Base-by-base conservation (phyloP, 2,113 vertebrate species). In the Irena cyanogastra region DNA sequence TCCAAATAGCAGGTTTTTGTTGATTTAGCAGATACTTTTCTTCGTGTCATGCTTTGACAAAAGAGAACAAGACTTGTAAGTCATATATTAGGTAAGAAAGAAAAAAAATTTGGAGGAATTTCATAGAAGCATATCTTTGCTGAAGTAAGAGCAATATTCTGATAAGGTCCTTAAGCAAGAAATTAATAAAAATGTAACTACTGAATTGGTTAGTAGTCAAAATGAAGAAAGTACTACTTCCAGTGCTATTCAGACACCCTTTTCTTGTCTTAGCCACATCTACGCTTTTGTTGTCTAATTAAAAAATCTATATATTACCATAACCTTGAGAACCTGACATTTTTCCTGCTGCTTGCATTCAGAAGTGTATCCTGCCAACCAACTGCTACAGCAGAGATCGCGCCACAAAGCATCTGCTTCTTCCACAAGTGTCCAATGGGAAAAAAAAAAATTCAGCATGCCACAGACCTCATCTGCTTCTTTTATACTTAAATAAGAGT, bases 331-430 rank as follows among this genome's bases (percentile, higher is more conserved):
- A 78, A 88, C 21, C 27, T 81, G 69, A 61, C 37, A 60, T 54
- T 94, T 83, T 90, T 89, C 59, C 59, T 84, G 57, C 79, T 86
- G 82, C 39, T 78, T 85, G 57, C 68, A 72, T 80, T 90, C 80
- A 93, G 44, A 68, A 75, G 49, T 24, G 37, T 56, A 83, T 35
- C 60, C 71, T 74, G 92, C 66, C 31, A 6, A 83, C 83, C 90
- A 95, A 61, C 86, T 93, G 86, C 70, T 87, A 85, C 53, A 83
- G 61, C 77, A 89, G 24, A 94, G 85, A 82, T 54, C 33, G 81
- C 35, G 87, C 41, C 69, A 93, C 65, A 85, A 37, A 90, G 87
- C 92, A 94, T 61, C 84, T 96, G 92, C 65, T 95, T 70, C 85
- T 95, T 63, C 39, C 26, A 66, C 63, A 88, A 88, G 22, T 41